A percentile compares a stretch with the other conserved stretches of the same genome.
phyloP scores from a whole-genome alignment of 2,113 vertebrate genomes.

The Sprattus sprattus region DNA sequence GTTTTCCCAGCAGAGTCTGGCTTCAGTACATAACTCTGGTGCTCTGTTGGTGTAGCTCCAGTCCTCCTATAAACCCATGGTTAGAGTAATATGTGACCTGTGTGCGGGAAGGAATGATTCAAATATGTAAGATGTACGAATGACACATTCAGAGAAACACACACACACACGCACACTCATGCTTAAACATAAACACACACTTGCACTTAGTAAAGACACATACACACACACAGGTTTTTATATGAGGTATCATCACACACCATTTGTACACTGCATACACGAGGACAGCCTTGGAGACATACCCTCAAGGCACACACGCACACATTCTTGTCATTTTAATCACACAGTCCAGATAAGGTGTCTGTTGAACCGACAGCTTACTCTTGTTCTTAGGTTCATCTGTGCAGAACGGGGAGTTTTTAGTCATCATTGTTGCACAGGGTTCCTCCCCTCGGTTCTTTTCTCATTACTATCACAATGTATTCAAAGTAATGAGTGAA shows the following conservation, averaged over 20 bases:
- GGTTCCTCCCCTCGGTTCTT: background rate
- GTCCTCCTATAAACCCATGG: background rate
- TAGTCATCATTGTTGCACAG: background rate
- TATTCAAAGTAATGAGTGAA: background rate
- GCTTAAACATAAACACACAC: background rate
- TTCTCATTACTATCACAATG: background rate
- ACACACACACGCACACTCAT: background rate
- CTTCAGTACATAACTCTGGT: background rate
- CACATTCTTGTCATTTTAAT: background rate
- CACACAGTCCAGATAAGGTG: background rate
- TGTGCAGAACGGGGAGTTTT: background rate
- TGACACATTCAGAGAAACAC: background rate
- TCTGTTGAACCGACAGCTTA: background rate
- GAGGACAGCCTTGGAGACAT: background rate
- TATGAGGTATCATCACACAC: background rate
- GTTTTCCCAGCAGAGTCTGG: background rate
- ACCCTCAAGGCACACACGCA: background rate
- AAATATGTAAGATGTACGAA: background rate
- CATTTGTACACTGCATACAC: background rate
- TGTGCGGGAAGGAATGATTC: background rate
- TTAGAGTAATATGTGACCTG: background rate
- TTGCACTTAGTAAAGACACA: background rate
- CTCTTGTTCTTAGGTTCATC: slow-evolving; percentile 2
- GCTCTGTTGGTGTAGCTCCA: background rate
- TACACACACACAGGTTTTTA: background rate